Conservation (phyloP, 1,140 invertebrate genomes). For the Wiebesia pumilae region DNA sequence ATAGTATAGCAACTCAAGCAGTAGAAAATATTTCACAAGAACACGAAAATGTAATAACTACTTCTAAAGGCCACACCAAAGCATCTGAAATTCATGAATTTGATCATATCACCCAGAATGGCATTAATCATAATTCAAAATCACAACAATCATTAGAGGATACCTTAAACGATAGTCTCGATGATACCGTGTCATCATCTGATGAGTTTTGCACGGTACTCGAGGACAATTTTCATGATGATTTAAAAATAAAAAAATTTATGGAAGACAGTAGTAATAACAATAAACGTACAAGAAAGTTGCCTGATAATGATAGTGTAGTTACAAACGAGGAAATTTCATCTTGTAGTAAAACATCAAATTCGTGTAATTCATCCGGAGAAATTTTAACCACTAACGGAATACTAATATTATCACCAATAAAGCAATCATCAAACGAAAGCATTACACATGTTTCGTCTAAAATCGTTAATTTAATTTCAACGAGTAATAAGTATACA, state of each 20-base stretch:
- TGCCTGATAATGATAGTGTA: background rate
- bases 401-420: conserved; percentile 49
- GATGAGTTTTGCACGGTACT: conserved; percentile 49
- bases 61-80: background rate
- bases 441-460: conserved; percentile 41
- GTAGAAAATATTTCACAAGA: conserved; percentile 52
- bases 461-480: conserved; percentile 39
- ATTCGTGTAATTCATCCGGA: conserved; percentile 30
- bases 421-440: conserved; percentile 36
- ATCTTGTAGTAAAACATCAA: conserved; percentile 23
- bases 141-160: background rate
- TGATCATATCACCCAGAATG: background rate
- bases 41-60: background rate
- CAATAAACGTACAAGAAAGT: background rate
- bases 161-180: conserved; percentile 5
- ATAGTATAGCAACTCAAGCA: conserved; percentile 22
- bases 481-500: conserved; percentile 4
- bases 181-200: conserved; percentile 38
- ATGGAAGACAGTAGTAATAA: background rate
- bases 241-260: background rate
- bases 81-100: conserved; percentile 2
- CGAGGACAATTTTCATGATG: conserved; percentile 34
- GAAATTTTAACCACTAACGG: conserved; percentile 39
- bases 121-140: background rate
- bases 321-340: conserved; percentile 20